Base-by-base conservation (phyloP, 2,888 invertebrate genomes). In the Platypus cylindrus region DNA sequence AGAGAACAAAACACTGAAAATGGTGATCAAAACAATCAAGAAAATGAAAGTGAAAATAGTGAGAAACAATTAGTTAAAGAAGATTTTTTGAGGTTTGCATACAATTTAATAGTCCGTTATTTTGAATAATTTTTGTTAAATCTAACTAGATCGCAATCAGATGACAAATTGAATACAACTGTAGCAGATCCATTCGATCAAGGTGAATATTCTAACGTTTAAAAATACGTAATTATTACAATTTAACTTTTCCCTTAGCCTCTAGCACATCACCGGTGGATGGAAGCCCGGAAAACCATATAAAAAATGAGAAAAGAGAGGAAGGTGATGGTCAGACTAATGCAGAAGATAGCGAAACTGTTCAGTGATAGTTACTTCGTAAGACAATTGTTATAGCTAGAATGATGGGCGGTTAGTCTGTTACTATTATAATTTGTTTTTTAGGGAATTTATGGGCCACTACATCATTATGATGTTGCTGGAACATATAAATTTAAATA, bases 241-340 rank as follows among this genome's bases (percentile, higher is more conserved):
- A 9, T 7, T 7, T 24, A 24, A n/a, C 24, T 24, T 3, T 5
- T 24, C 3, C 20, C 25, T 9, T 14, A 11, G 14, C 27, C 13
- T 8, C 27, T 27, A 7, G 12, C 8, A 40, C 41, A 4, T 44
- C 49, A 17, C 49, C 48, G 7, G 43, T 37, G 15, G 40, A 41
- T 23, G 47, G 45, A 32, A 48, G 50, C 30, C 48, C 50, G 3
- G 49, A 49, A 24, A 48, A 40, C 32, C 49, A 50, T 30, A 62
- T 62, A 23, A 50, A 69, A 45, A 66, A 66, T 37, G 69, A 69
- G 69, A 66, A 67, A 23, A 59, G 69, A 25, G 69, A 69, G 45
- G 67, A 66, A 40, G 70, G 68, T 3, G 69, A 70, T 36, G 69
- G 69, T 5, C 57, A 61, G 37, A 57, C 57, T 36, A 55, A 56